A percentile compares a stretch with the other conserved stretches of the same genome.
Conservation (phyloP, 2,113 vertebrate species). For the Melanocharis versteri region DNA sequence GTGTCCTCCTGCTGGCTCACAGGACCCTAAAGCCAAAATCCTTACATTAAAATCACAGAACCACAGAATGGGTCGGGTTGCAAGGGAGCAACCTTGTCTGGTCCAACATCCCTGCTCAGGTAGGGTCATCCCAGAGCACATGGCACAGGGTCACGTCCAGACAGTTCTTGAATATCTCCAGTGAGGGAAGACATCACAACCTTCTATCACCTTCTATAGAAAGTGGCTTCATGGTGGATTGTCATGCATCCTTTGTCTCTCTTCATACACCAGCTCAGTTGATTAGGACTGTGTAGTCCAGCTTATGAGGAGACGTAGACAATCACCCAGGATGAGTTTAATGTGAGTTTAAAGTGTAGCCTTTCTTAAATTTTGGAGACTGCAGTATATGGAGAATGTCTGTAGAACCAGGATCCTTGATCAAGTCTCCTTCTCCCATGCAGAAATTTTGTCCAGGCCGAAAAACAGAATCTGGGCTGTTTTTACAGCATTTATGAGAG, state of each 20-base stretch:
- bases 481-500: background rate
- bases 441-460: background rate
- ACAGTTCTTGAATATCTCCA: background rate
- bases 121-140: background rate
- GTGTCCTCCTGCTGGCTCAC: background rate
- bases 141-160: background rate
- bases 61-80: background rate
- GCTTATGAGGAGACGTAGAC: background rate
- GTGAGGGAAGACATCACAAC: background rate
- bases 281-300: background rate
- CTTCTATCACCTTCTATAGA: fast-evolving
- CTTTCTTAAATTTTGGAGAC: background rate
- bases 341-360: background rate
- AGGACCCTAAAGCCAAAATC: background rate
- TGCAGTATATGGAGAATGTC: background rate
- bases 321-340: background rate
- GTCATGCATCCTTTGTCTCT: background rate
- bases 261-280: background rate
- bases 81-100: background rate
- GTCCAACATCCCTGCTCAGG: background rate
- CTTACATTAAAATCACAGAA: background rate
- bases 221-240: background rate
- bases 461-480: background rate
- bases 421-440: background rate
- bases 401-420: background rate